Evolutionary conservation across 2,797 vertebrate species (phyloP), one percentile per base, ranked within the genome.

Genomic region (Chiroxiphia lanceolata): DNA sequence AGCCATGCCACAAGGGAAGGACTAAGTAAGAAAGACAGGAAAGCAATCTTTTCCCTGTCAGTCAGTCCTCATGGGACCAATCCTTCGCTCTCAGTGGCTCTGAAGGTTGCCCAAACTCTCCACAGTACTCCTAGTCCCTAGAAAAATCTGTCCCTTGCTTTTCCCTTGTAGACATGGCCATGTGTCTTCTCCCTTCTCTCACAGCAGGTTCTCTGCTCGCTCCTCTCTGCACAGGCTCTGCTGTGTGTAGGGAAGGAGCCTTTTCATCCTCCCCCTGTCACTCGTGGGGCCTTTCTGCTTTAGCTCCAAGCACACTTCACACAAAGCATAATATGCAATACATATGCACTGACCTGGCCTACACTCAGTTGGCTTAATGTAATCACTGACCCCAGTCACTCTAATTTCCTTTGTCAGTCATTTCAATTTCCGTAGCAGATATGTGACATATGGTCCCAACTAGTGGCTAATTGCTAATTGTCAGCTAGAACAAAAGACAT

Each of bases 321-420:
- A 68, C 45, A 75, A 59, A 87, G 23, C 7, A 10, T 3, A 47
- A 36, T 17, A 34, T 12, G 12, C n/a, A 64, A 38, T 38, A 40
- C 25, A 25, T 9, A 29, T 7, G 5, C 25, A 34, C 54, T 81
- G 63, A 44, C 34, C 15, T 75, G 45, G 50, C 53, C 90, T 36
- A 4, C 26, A 6, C 45, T 83, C 72, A 53, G 10, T 10, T 53
- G 33, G 16, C 38, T 89, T 11, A 80, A 34, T 40, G n/a, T 9
- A 90, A 50, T 80, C 91, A 83, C 42, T 81, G 65, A 95, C 61
- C 65, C 53, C 27, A 60, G 16, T 31, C 53, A 57, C 22, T 83
- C 38, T 57, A 68, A 95, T 89, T 96, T 89, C 60, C 81, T 92
- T 95, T 71, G 83, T 94, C 87, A 83, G 69, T 75, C 61, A 40